phyloP scores from a whole-genome alignment of 2,113 vertebrate species.

The Varanus salvator region DNA sequence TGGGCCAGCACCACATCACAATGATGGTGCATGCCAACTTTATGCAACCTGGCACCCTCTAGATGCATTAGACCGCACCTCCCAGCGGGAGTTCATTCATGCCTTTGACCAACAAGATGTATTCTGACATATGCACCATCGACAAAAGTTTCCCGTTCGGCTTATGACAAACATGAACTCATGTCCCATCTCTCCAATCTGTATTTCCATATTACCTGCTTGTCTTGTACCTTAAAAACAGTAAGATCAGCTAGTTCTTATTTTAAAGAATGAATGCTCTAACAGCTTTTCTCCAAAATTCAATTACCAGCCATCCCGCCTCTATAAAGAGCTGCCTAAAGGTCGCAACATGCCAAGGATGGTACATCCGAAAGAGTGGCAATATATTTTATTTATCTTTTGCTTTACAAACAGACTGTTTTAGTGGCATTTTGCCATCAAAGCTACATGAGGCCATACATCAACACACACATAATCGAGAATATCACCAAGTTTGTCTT shows the following conservation, averaged over 20 bases:
- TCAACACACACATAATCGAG: constrained; percentile 54
- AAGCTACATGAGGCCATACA: constrained; percentile 50
- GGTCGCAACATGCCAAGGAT: constrained; percentile 34
- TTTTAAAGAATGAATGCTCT: constrained; percentile 13
- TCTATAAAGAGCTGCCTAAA: constrained; percentile 26
- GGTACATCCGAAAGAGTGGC: constrained; percentile 2
- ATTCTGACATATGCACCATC: background rate
- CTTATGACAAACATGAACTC: background rate
- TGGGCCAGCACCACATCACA: background rate
- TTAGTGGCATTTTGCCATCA: constrained; percentile 39
- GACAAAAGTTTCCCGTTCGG: background rate
- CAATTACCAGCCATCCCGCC: constrained; percentile 39
- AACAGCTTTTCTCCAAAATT: constrained; percentile 53
- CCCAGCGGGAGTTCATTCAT: background rate
- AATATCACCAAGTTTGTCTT: constrained; percentile 55
- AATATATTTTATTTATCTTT: constrained; percentile 41
- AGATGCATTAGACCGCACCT: too few species aligned
- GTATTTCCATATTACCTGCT: background rate
- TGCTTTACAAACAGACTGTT: constrained; percentile 52
- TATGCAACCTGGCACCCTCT: too few species aligned
- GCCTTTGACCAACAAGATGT: background rate
- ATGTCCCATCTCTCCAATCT: background rate
- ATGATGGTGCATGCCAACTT: background rate
- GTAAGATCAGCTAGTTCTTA: constrained; percentile 28
- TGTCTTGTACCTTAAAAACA: constrained; percentile 8